Conservation (phyloP, 2,888 invertebrate genomes). For the Trissolcus brochymenae region DNA sequence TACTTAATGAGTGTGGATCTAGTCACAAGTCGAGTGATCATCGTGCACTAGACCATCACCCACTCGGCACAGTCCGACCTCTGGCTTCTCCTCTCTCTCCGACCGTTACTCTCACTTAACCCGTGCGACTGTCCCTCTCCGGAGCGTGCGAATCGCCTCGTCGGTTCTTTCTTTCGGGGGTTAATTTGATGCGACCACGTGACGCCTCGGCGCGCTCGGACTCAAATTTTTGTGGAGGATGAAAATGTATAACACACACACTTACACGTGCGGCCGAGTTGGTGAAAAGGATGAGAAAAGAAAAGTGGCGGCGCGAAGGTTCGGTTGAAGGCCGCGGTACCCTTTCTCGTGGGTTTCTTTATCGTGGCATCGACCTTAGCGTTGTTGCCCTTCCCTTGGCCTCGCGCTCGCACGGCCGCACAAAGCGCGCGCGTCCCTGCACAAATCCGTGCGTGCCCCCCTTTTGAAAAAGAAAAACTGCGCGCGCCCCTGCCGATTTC, state of each 20-base stretch:
- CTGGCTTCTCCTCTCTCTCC: not conserved
- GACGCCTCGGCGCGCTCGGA: not conserved
- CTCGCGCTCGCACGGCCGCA: constrained; percentile 30
- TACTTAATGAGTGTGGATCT: constrained; percentile 93
- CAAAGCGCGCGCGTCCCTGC: constrained; percentile 27
- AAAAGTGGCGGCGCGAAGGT: constrained; percentile 29
- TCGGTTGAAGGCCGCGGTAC: constrained; percentile 48
- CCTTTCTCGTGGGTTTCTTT: constrained; percentile 53
- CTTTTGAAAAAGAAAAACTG: constrained; percentile 1
- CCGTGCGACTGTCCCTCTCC: too few relatives aligned
- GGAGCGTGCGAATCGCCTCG: too few relatives aligned
- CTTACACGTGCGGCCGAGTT: not conserved
- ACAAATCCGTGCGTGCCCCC: constrained; percentile 15
- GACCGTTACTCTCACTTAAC: not conserved
- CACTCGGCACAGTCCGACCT: constrained; percentile 78
- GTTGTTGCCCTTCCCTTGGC: constrained; percentile 16
- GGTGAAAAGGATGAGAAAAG: not conserved
- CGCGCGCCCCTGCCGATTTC: constrained; percentile 46
- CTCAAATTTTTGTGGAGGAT: not conserved
- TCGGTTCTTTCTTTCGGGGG: too few relatives aligned
- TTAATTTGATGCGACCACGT: too few relatives aligned
- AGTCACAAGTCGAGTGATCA: constrained; percentile 81
- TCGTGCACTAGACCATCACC: constrained; percentile 86
- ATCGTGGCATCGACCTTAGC: constrained; percentile 55
- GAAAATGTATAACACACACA: not conserved